These are phyloP conservation scores for Arge pagana DNA, from an alignment of 2,888 invertebrate genomes.

Conservation along the genomic window DNA sequence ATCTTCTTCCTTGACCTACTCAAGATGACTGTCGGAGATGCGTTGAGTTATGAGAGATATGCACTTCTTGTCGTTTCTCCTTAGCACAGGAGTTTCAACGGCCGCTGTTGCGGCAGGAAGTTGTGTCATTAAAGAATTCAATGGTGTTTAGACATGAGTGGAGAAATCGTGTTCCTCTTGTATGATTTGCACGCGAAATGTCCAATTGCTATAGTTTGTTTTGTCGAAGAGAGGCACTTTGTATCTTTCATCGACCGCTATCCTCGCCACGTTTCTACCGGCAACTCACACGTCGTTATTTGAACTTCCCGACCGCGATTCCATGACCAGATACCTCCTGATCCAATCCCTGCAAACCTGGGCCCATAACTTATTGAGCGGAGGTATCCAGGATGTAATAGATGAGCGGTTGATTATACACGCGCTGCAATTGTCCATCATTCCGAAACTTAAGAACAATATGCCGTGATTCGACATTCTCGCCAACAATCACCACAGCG, in stretches of 20 bases:
- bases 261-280: too few relatives aligned
- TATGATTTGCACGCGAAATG: conserved; percentile 34
- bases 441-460: too few relatives aligned
- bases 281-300: too few relatives aligned
- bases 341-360: too few relatives aligned
- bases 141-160: conserved; percentile 19
- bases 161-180: conserved; percentile 29
- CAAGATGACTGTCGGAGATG: conserved; percentile 38
- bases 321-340: too few relatives aligned
- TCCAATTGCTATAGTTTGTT: conserved; percentile 38
- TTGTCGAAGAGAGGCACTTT: conserved; percentile 26
- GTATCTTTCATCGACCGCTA: conserved; percentile 4
- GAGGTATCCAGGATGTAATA: too few relatives aligned
- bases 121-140: not conserved
- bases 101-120: not conserved
- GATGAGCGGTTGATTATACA: too few relatives aligned
- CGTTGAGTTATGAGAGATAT: conserved; percentile 37
- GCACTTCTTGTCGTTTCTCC: conserved; percentile 30
- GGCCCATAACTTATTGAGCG: too few relatives aligned
- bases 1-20: conserved; percentile 37
- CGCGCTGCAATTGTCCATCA: too few relatives aligned
- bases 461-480: conserved; percentile 30
- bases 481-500: conserved; percentile 39
- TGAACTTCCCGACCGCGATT: too few relatives aligned
- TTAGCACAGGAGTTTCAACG: conserved; percentile 15